Evolutionary conservation across 2,888 invertebrate genomes (phyloP), one percentile per base, ranked within the genome.

Genomic region (Trachelus iudaicus): DNA sequence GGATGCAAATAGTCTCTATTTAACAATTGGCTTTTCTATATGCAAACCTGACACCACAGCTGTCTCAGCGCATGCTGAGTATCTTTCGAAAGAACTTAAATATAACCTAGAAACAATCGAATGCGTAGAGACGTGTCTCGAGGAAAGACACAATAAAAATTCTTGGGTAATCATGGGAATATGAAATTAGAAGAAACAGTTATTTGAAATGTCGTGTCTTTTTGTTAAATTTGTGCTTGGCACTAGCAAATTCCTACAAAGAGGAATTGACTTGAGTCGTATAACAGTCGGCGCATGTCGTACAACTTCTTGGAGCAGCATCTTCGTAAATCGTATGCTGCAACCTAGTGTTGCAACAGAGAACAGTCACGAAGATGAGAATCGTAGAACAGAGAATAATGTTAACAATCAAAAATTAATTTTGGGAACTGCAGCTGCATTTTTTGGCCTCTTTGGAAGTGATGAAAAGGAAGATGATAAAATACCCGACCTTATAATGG

Each of bases 381-480:
- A 15, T 23, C 56, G 15, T 23, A 56, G 56, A 15, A 56, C 56
- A 9, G 33, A 69, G 15, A 76, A 74, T 35, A 34, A 68, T 34
- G 12, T 73, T 3, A 73, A 74, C 56, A 56, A 56, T 6, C 23
- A 56, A 23, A 23, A 56, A 69, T 69, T 69, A 31, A 12, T 79
- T 37, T 12, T 79, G 3, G 37, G 69, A 15, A 34, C 73, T 75
- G 73, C 79, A 83, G 77, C 85, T 73, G 86, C 89, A 34, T 79
- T 95, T 33, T 92, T 95, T 81, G 93, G 94, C 75, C 93, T 95
- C 92, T 90, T 95, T 33, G 94, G 94, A 15, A 94, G 94, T 80
- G 89, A 92, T 74, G 93, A 94, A 76, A 93, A 95, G 79, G 94
- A 95, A 82, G 93, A 94, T 76, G 95, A 96, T 90, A 94, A 95